Percentiles rank a stretch among this genome's conserved stretches.
phyloP scores from a whole-genome alignment of 2,888 invertebrate species.

The Hybos culiciformis region DNA sequence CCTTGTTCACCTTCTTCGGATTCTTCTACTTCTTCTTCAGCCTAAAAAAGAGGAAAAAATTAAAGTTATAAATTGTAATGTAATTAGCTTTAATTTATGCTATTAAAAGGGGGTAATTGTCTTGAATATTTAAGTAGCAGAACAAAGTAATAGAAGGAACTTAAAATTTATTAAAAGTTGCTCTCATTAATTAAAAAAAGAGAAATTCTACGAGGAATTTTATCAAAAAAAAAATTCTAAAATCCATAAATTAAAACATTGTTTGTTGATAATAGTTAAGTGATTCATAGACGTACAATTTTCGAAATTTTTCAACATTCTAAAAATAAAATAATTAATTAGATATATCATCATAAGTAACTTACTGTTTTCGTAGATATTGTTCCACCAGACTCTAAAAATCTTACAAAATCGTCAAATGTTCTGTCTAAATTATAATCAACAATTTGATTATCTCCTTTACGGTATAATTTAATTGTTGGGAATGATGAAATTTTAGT shows the following conservation, averaged over 20 bases:
- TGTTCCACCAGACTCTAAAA: conserved; percentile 82
- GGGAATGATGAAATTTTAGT: conserved; percentile 92
- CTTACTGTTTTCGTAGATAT: conserved; percentile 51
- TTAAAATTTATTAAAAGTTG: neutral
- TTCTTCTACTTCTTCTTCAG: conserved; percentile 23
- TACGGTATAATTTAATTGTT: conserved; percentile 86
- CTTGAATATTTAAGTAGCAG: neutral
- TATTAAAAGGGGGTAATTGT: neutral
- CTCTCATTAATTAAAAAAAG: neutral
- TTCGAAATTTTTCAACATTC: neutral
- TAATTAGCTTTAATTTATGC: neutral
- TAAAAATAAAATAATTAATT: neutral
- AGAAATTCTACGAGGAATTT: neutral
- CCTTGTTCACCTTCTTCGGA: conserved; percentile 20
- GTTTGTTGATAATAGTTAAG: neutral
- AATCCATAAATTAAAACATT: neutral
- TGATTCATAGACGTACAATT: neutral
- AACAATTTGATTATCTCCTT: conserved; percentile 73
- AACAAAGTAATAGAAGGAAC: neutral
- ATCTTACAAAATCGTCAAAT: conserved; percentile 81
- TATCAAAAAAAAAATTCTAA: neutral
- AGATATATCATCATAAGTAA: neutral
- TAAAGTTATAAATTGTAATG: neutral
- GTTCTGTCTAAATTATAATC: conserved; percentile 95
- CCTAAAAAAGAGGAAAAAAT: conserved; percentile 12